Base-by-base conservation (phyloP, 1,140 invertebrate genomes). In the Ridgeia piscesae region DNA sequence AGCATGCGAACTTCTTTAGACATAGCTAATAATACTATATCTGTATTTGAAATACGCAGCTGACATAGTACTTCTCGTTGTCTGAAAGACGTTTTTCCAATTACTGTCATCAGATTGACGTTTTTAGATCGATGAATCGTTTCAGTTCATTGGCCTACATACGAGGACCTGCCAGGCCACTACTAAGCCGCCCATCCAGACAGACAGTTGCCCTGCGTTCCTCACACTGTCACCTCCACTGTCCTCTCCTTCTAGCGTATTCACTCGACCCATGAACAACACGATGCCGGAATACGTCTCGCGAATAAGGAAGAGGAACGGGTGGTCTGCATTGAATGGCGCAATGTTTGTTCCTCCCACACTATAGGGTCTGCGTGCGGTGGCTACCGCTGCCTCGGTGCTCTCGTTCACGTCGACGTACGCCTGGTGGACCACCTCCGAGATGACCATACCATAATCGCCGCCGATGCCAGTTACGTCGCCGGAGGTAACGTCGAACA, bases 341-440 rank as follows among this genome's bases (percentile, higher is more conserved):
- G 27, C 33, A 0, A n/a, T n/a, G 35, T 11, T 89, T 0, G 11
- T 35, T 14, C 34, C 14, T 9, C 1, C 33, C 21, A 27, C 27
- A 33, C 34, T 14, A n/a, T n/a, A n/a, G 33, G 35, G 11, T 91
- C 33, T 11, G 14, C 35, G 92, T 91, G 89, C n/a, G n/a, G n/a
- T n/a, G 92, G 93, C 94, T 89, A 58, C 94, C 42, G 95, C 95
- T 11, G 94, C 95, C 21, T 96, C 96, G 33, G 96, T 96, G 58
- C 94, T 93, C 92, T 96, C 96, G 91, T 95, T 95, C 21, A 98
- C 95, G 91, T 97, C 96, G 31, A 97, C 95, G 48, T 96, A 95
- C 14, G 97, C 96, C 93, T 96, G 96, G 93, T 97, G 96, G 27
- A 96, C 92, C 17, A 96, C 95, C 35, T 95, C 92, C 21, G 93